Base-by-base conservation (phyloP, 2,797 vertebrate species). In the Pangasius krempfi region DNA sequence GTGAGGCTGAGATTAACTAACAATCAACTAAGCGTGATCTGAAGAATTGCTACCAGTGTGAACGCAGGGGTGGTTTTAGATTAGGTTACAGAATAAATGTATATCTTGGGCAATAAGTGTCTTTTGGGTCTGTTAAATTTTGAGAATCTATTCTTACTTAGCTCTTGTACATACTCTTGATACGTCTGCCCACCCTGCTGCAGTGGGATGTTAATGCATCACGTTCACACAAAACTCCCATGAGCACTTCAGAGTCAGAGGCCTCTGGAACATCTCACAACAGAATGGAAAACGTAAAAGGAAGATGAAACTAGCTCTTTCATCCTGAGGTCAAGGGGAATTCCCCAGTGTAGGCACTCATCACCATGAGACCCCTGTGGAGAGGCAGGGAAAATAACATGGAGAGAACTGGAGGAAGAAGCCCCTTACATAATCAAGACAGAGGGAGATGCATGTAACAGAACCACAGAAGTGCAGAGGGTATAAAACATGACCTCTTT, bases 371-470 rank as follows among this genome's bases (percentile, higher is more conserved):
- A 90, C 90, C 84, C 91, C 83, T 62, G 58, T 40, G 33, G 50
- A 68, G 52, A 66, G 47, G n/a, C 20, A 76, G 73, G 85, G 78
- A 81, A 91, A 79, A 83, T 5, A 5, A 84, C 72, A 22, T 56
- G 44, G 30, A 54, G 54, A 89, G 25, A 86, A 82, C 37, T 16
- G n/a, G 66, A 70, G 25, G 70, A 83, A 12, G 47, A 56, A 22
- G 20, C 70, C 52, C 37, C 58, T 88, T 66, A 47, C 58, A 64
- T 86, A 44, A 66, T 58, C 86, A 66, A 73, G 85, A 70, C 85
- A 80, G 84, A 87, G 70, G 40, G 44, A 89, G 90, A 92, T 91
- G 90, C 27, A 75, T 90, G 73, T 88, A 91, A 87, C 91, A 92
- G 91, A 90, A 75, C 68, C n/a, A 33, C 66, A 58, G 22, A 50